Base-by-base conservation (phyloP, 2,888 invertebrate genomes). In the Thecocarcelia acutangulata region DNA sequence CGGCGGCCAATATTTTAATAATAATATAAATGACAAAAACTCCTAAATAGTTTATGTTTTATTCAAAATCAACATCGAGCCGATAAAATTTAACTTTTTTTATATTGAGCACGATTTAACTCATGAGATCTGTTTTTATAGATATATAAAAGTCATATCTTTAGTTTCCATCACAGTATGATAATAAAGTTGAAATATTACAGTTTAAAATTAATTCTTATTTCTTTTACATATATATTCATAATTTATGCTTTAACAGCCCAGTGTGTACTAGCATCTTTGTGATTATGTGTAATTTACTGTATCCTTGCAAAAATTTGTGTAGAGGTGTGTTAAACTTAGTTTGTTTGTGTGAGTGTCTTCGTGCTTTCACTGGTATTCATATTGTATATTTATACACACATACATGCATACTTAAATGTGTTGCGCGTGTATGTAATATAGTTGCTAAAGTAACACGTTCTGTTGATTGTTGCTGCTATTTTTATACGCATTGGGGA, bases 401-500 rank as follows among this genome's bases (percentile, higher is more conserved):
- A 28, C 3, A 15, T 28, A 5, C 37, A 6, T 17, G n/a, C 33
- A n/a, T n/a, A n/a, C n/a, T n/a, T n/a, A 21, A 3, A 24, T 59
- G 9, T 44, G 11, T 46, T 40, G n/a, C 19, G 13, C 12, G 15
- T 52, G 33, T 28, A 28, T 50, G 24, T 46, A 70, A n/a, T 33
- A 50, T 3, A 33, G 28, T 50, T 70, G 61, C 24, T 61, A 64
- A 61, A 48, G 64, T 33, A 77, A 81, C 73, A 69, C 54, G 37
- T 74, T 74, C 17, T 13, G 52, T 52, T 68, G 59, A 52, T 46
- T 78, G 74, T 78, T 78, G 64, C 44, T 74, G 56, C 66, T 74
- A 63, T 61, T 82, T 77, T 73, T 74, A 70, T 78, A 82, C 78
- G 74, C 82, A 82, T 70, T 74, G 82, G 77, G 74, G 59, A 82